A percentile compares a stretch with the other conserved stretches of the same genome.
Evolutionary conservation across 1,140 invertebrate species (phyloP).

Genomic region (Calephelis nemesis): DNA sequence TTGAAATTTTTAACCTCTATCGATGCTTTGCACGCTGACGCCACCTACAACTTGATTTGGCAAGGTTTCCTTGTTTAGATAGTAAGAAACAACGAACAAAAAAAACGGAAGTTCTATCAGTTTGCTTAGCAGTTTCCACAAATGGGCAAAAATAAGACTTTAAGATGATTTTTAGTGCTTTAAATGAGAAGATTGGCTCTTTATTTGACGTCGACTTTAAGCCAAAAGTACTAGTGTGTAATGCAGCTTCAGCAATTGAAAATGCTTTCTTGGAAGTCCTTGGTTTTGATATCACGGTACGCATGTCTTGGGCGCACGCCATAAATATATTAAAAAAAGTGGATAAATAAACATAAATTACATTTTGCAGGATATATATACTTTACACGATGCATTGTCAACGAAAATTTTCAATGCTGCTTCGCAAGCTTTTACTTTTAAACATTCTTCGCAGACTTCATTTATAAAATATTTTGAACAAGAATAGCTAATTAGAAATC

Average conservation of each 20-base stretch:
- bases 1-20: background rate
- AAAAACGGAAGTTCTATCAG: background rate
- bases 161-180: background rate
- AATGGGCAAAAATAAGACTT: background rate
- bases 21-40: background rate
- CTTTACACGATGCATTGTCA: conserved; percentile 6
- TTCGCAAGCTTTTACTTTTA: conserved; percentile 5
- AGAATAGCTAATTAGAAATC: conserved; percentile 10
- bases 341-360: background rate
- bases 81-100: background rate
- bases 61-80: background rate
- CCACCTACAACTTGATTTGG: background rate
- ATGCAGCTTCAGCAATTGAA: background rate
- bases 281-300: background rate
- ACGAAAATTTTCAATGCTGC: conserved; percentile 12
- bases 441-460: background rate
- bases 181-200: conserved; percentile 2
- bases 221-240: too few species aligned
- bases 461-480: conserved; percentile 18
- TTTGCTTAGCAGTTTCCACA: background rate
- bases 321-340: background rate
- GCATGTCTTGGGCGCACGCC: background rate
- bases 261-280: background rate
- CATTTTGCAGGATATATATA: background rate
- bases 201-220: background rate